Evolutionary conservation across 1,140 invertebrate genomes (phyloP).

Genomic region (Paraescarpia echinospica): DNA sequence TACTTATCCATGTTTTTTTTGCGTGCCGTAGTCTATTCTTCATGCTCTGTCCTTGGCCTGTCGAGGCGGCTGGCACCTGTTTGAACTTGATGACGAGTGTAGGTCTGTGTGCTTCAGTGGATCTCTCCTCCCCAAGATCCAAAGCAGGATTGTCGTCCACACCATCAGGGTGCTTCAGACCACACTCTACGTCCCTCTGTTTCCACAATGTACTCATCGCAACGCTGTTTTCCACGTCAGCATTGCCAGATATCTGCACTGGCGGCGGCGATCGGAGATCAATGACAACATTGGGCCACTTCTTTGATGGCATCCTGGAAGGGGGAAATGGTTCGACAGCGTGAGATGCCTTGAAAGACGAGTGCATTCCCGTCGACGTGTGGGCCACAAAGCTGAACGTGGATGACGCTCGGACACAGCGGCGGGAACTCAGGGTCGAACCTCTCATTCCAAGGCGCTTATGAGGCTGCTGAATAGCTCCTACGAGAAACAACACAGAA

Average conservation of each 20-base stretch:
- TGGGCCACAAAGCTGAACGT: background rate
- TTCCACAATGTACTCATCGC: background rate
- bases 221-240: background rate
- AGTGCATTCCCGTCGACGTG: background rate
- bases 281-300: background rate
- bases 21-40: background rate
- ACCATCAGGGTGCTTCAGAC: background rate
- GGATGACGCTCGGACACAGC: background rate
- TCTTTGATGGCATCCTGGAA: background rate
- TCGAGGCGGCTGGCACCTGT: background rate
- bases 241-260: background rate
- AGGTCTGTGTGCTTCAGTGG: background rate
- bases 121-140: background rate
- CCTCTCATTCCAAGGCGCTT: background rate
- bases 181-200: background rate
- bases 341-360: background rate
- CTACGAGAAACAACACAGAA: background rate
- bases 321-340: background rate
- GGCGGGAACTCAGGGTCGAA: background rate
- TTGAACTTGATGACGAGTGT: background rate
- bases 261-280: background rate
- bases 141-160: background rate
- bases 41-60: background rate
- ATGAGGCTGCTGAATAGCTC: background rate
- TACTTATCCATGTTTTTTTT: background rate